phyloP scores from a whole-genome alignment of 2,888 invertebrate species.

The Charanyca ferruginea region DNA sequence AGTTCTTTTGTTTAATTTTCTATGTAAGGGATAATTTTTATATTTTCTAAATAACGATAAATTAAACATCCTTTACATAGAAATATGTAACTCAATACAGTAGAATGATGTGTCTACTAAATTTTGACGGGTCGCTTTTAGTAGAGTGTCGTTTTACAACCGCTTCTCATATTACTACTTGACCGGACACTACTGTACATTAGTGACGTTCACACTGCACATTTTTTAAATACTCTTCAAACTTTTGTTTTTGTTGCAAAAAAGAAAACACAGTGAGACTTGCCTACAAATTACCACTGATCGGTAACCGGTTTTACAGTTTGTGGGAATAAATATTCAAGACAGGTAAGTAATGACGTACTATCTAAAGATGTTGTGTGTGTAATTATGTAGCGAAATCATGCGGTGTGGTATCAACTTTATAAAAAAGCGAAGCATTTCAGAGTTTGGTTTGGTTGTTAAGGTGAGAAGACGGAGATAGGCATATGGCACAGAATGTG shows the following conservation, averaged over 20 bases:
- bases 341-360: too few relatives aligned
- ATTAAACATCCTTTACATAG: constrained; percentile 58
- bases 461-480: too few relatives aligned
- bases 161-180: constrained; percentile 66
- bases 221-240: constrained; percentile 41
- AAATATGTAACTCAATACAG: constrained; percentile 72
- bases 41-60: constrained; percentile 1
- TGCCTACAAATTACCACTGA: neutral
- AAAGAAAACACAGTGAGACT: neutral
- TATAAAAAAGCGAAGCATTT: too few relatives aligned
- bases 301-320: neutral
- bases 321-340: neutral
- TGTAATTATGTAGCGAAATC: too few relatives aligned
- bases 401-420: too few relatives aligned
- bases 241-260: constrained; percentile 9
- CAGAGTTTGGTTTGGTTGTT: too few relatives aligned
- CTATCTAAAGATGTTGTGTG: too few relatives aligned
- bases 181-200: constrained; percentile 62
- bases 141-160: constrained; percentile 77
- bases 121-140: constrained; percentile 85
- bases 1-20: neutral
- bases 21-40: too few relatives aligned
- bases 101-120: constrained; percentile 76
- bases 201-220: constrained; percentile 46
- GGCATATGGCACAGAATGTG: too few relatives aligned